A percentile compares a stretch with the other conserved stretches of the same genome.
Conservation (phyloP, 2,113 vertebrate genomes). For the Sterrhoptilus dennistouni region DNA sequence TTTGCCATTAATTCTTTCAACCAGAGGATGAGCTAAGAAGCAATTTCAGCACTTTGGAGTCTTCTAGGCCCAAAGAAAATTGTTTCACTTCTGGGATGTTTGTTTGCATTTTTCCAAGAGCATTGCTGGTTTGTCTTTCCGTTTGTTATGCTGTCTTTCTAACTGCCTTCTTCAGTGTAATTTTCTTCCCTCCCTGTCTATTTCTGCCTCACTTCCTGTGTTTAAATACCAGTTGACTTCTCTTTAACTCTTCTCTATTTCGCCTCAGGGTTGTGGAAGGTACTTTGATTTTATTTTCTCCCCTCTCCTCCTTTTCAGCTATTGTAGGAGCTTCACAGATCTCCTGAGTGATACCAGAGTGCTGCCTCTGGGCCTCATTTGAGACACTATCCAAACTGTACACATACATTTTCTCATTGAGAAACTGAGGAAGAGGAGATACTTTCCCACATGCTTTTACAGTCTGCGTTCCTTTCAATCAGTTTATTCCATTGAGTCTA, state of each 20-base stretch:
- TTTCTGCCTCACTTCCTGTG: neutral
- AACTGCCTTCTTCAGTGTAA: neutral
- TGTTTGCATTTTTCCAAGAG: neutral
- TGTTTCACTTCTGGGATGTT: neutral
- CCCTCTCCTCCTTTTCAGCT: neutral
- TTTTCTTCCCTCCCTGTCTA: neutral
- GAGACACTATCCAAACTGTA: neutral
- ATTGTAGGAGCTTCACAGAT: neutral
- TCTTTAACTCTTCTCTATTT: neutral
- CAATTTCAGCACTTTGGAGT: neutral
- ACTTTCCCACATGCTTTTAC: neutral
- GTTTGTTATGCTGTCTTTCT: neutral
- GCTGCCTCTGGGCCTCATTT: neutral
- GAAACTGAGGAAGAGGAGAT: neutral
- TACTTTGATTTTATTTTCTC: neutral
- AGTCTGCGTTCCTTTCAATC: neutral
- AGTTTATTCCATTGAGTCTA: neutral
- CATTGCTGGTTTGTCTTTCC: neutral
- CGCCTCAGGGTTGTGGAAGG: neutral
- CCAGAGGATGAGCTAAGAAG: neutral
- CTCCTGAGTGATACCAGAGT: neutral
- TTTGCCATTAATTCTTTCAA: neutral
- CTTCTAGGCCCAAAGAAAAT: neutral
- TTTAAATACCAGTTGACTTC: neutral
- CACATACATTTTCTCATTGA: neutral